Base-by-base conservation (phyloP, 2,797 vertebrate genomes). In the Menidia menidia region DNA sequence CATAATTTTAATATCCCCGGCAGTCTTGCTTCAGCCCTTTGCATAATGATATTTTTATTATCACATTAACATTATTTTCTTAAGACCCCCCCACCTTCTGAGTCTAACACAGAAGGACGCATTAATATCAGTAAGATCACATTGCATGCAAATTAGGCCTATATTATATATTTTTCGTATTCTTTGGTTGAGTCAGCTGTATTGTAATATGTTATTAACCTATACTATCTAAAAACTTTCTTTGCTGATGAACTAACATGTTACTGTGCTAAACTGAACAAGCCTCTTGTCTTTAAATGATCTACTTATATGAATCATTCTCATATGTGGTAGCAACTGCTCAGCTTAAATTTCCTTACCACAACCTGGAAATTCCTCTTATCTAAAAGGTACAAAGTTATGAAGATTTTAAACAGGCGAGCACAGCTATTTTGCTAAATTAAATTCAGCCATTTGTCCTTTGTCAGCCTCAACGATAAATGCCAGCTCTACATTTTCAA, bases 401-500 rank as follows among this genome's bases (percentile, higher is more conserved):
- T 59, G 60, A 68, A 68, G 60, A 81, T 83, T 76, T 80, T 42
- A 77, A 75, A 75, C 18, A 51, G 71, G 18, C 56, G 35, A 54
- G 64, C 47, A 13, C 25, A 42, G 73, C 77, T 68, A 66, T 73
- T 80, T 71, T 58, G 63, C 66, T 54, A 50, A 83, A 88, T 87
- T 75, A 81, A 82, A 81, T 83, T 12, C 41, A 10, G 13, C 80
- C 76, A 81, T 84, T 91, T 86, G 55, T 84, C 81, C 79, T 71
- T 77, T 25, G 51, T 71, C 66, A 43, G 66, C 61, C 59, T 68
- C 4, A 13, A 66, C 80, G 75, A 82, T 85, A 91, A 91, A 91
- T 91, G 90, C 82, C 90, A 92, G 64, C 85, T 60, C 71, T 81
- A 78, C 84, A 83, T 91, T 91, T 83, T 85, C 74, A 78, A 82